Evolutionary conservation across 2,888 invertebrate genomes (phyloP), one percentile per base, ranked within the genome.

Genomic region (Tenthredo amoena): DNA sequence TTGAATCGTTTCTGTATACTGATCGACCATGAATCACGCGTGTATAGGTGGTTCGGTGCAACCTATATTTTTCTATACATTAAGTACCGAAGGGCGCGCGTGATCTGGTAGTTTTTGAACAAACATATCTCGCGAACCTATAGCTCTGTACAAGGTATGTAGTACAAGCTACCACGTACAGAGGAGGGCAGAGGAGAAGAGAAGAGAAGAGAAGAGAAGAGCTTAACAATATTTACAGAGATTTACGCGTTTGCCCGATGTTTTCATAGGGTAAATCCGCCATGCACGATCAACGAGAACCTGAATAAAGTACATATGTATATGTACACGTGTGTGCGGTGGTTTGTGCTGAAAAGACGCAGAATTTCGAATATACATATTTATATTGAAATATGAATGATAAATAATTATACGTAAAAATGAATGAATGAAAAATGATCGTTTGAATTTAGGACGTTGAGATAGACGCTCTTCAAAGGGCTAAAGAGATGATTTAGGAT

Each of bases 211-310:
- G 50, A 18, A 31, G 87, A 85, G 58, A 77, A 3, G 84, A 85
- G 87, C 86, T 88, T 88, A 88, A 90, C 89, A 91, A 91, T 91
- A 91, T 91, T 91, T 91, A 90, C 87, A 87, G 86, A 88, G 91
- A 91, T 91, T 90, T 90, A 87, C 88, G 88, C 87, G 87, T 86
- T 85, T 87, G 86, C 86, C 77, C 87, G 87, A 88, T 91, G 90
- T 90, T 91, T 90, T 90, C 90, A 88, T 89, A 89, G 87, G 87
- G 86, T 86, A 85, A 87, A 85, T 86, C 85, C 68, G 68, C 68
- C 34, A 18, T 68, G 50, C 55, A 55, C 31, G 77, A 55, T 55
- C 31, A 50, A 43, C 50, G 26, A 34, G 12, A 10, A 31, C 10
- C 31, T 31, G 31, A 21, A 31, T 6, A 76, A 71, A 74, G 31